These are phyloP conservation scores for Philypnodon macrostomus DNA, from an alignment of 2,797 vertebrate genomes.

Conservation along the genomic window DNA sequence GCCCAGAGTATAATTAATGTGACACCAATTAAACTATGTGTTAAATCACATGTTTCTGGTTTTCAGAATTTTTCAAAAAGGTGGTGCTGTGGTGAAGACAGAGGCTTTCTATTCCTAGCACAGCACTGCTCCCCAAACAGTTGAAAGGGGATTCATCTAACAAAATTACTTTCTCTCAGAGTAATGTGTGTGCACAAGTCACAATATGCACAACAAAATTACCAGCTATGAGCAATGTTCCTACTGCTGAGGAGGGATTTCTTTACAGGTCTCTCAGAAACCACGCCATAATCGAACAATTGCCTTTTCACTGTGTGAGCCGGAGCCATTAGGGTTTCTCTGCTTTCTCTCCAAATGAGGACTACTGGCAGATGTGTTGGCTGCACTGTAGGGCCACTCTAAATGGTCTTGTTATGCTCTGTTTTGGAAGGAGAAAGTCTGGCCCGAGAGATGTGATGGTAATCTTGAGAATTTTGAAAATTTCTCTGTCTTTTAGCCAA, in stretches of 20 bases:
- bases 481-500: background rate
- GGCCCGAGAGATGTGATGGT: constrained; percentile 15
- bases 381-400: constrained; percentile 33
- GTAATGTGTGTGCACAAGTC: constrained; percentile 17
- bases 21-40: too few relatives aligned
- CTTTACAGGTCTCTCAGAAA: constrained; percentile 38
- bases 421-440: constrained; percentile 19
- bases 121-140: constrained; percentile 12
- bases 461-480: constrained; percentile 23
- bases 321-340: constrained; percentile 35
- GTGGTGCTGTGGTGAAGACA: constrained; percentile 1
- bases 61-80: background rate
- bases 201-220: constrained; percentile 27
- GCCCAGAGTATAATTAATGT: too few relatives aligned
- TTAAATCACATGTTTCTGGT: too few relatives aligned
- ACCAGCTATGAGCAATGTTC: constrained; percentile 30
- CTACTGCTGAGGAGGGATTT: constrained; percentile 38
- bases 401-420: constrained; percentile 27
- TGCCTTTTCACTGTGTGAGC: constrained; percentile 34
- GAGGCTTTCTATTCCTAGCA: background rate
- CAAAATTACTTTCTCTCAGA: constrained; percentile 10
- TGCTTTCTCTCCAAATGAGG: constrained; percentile 41
- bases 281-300: constrained; percentile 42
- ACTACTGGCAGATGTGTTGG: constrained; percentile 24
- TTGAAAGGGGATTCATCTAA: constrained; percentile 19